Conservation (phyloP, 1,140 invertebrate genomes). For the Mercenaria mercenaria region DNA sequence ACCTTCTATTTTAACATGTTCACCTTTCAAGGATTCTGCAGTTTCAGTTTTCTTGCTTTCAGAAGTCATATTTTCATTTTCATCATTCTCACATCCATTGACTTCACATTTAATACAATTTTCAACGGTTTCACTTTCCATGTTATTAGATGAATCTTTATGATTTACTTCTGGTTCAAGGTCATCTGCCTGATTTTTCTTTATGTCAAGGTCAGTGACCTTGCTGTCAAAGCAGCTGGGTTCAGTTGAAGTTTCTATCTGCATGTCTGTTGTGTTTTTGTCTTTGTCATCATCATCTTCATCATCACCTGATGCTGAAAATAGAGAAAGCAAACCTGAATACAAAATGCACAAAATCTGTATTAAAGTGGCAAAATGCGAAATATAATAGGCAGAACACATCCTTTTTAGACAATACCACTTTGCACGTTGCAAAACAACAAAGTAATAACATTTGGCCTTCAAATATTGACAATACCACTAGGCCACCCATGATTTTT, state of each 20-base stretch:
- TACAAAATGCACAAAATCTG: background rate
- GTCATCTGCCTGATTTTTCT: background rate
- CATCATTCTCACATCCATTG: constrained; percentile 34
- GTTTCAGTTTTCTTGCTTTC: background rate
- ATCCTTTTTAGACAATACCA: no score
- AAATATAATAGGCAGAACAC: no score
- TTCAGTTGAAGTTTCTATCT: constrained; percentile 13
- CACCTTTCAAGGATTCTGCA: background rate
- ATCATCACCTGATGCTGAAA: constrained; percentile 64
- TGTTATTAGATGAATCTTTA: constrained; percentile 30
- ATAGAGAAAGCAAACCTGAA: background rate
- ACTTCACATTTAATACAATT: constrained; percentile 19
- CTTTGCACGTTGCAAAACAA: no score
- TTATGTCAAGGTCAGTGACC: background rate
- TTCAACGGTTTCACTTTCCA: constrained; percentile 16
- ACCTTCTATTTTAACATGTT: constrained; percentile 15
- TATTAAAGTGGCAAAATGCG: no score
- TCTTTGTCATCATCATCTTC: constrained; percentile 66
- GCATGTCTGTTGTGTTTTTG: constrained; percentile 41
- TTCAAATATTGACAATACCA: no score
- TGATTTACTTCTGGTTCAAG: background rate
- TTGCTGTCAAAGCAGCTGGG: constrained; percentile 7
- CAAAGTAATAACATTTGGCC: no score
- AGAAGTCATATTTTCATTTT: background rate
- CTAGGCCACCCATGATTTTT: no score